Evolutionary conservation across 1,140 invertebrate species (phyloP), one percentile per base, ranked within the genome.

Genomic region (Delia radicum): DNA sequence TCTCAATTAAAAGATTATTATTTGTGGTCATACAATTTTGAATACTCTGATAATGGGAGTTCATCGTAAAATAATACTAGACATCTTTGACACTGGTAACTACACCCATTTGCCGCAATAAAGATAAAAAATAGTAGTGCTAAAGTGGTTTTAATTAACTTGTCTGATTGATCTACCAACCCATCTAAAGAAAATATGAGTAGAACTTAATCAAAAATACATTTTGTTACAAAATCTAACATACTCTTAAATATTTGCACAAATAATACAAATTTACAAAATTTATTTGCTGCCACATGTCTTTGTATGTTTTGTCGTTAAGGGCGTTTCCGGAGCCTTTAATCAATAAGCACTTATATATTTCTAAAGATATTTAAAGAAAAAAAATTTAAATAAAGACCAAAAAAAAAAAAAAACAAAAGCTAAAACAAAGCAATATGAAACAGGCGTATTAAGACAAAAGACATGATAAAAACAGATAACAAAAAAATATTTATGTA

Each of bases 321-420:
- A 26, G 33, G 72, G 42, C 72, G 48, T 55, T 46, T 73, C 48
- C 72, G 72, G 37, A 24, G 48, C 72, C 29, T 69, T 21, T 69
- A 69, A 69, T 69, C 65, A 69, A 69, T 69, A 69, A 69, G 37
- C 65, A 69, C 65, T 37, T 69, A 37, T 21, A 31, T 67, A 31
- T 31, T n/a, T n/a, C n/a, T n/a, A n/a, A n/a, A n/a, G n/a, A 48
- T 48, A 48, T 55, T 55, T 18, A 37, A 55, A 55, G 18, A 55
- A 37, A 55, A 0, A 24, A 24, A 21, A 24, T 55, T 55, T 21
- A 55, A 55, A 55, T 55, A n/a, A 55, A 55, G 33, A 37, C 8
- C 33, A 37, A 37, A 37, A 37, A 48, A 21, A 8, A 18, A 18
- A 7, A 18, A 48, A 10, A 48, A 3, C 18, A 55, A 55, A 24